phyloP scores from a whole-genome alignment of 2,797 vertebrate genomes.

The Odontamblyopus rebecca region DNA sequence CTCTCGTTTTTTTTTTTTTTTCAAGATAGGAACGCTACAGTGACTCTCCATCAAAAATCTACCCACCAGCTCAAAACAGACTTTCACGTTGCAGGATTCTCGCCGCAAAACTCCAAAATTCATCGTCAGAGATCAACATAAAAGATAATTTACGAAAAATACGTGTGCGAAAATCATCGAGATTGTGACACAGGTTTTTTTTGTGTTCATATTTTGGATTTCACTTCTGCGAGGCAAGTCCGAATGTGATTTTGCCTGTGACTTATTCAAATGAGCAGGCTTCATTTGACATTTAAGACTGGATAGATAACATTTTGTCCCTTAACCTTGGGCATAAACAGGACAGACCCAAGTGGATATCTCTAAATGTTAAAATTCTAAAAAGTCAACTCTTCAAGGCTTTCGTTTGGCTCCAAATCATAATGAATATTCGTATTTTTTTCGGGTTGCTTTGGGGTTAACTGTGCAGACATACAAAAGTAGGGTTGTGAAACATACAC shows the following conservation, averaged over 20 bases:
- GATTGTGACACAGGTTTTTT: constrained; percentile 4
- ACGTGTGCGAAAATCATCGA: no score
- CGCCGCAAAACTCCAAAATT: not conserved
- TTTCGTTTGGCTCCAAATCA: not conserved
- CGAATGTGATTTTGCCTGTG: not conserved
- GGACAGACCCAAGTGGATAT: not conserved
- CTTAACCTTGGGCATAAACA: constrained; percentile 12
- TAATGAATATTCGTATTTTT: not conserved
- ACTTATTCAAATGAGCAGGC: not conserved
- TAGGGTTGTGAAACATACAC: no score
- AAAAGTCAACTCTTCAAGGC: not conserved
- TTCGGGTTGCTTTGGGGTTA: not conserved
- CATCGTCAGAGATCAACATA: not conserved
- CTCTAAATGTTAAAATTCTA: constrained; percentile 1
- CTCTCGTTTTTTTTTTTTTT: no score
- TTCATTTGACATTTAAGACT: constrained; percentile 4
- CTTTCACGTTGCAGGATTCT: constrained; percentile 21
- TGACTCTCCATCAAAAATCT: constrained; percentile 61
- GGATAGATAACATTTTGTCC: not conserved
- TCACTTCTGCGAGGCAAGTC: not conserved
- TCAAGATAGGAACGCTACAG: constrained; percentile 49
- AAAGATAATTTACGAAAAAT: not conserved
- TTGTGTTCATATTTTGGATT: not conserved
- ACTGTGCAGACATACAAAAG: not conserved
- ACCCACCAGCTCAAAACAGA: constrained; percentile 38